phyloP scores from a whole-genome alignment of 2,113 vertebrate genomes.

The Ailuropoda melanoleuca region DNA sequence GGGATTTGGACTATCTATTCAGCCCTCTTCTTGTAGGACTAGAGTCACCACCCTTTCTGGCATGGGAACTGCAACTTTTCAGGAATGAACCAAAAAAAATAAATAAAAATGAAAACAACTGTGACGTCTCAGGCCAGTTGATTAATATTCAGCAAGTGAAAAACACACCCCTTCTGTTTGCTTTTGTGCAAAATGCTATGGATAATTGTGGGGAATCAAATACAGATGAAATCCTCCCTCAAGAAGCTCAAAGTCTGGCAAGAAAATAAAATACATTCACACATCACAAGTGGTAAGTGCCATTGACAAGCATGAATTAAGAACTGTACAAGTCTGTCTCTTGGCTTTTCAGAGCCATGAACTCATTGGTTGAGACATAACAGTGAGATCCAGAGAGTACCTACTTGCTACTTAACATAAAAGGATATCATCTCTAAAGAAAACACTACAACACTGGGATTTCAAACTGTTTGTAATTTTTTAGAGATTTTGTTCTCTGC shows the following conservation, averaged over 20 bases:
- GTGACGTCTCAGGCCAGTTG: not conserved
- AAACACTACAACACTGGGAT: not conserved
- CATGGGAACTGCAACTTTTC: not conserved
- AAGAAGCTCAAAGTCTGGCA: not conserved
- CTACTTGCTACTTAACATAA: not conserved
- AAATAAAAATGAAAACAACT: not conserved
- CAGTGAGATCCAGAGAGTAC: not conserved
- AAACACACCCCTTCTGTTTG: not conserved
- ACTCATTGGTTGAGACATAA: not conserved
- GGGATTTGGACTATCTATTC: fast-evolving
- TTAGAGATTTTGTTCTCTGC: not conserved
- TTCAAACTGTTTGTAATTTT: not conserved
- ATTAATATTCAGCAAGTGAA: not conserved
- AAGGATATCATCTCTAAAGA: not conserved
- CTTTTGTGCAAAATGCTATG: not conserved
- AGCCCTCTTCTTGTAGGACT: no score
- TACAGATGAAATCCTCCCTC: not conserved
- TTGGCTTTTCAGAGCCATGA: not conserved
- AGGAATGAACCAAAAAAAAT: not conserved
- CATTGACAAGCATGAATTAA: fast-evolving
- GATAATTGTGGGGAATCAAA: not conserved
- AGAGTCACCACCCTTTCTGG: not conserved
- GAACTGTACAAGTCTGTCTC: no score
- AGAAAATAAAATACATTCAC: not conserved
- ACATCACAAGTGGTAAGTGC: not conserved